A percentile compares a stretch with the other conserved stretches of the same genome.
These are phyloP conservation scores for Morpho deidamia DNA, from an alignment of 2,888 invertebrate species.

Conservation along the genomic window DNA sequence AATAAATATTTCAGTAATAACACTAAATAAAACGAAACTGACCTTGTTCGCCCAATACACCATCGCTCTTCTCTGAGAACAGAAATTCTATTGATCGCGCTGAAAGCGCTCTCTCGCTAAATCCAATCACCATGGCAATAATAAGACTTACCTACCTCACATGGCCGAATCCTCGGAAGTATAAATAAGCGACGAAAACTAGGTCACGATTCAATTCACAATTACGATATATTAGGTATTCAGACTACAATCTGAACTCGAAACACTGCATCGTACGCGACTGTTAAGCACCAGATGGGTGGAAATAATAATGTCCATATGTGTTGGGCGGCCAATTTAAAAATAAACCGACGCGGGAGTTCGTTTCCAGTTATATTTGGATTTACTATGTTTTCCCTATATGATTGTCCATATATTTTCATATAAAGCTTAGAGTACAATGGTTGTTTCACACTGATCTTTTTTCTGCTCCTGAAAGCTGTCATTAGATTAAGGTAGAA, in stretches of 20 bases:
- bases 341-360: slow-evolving; percentile 71
- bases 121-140: slow-evolving; percentile 52
- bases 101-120: slow-evolving; percentile 34
- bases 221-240: slow-evolving; percentile 29
- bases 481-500: too few species aligned
- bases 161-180: slow-evolving; percentile 39
- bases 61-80: slow-evolving; percentile 31
- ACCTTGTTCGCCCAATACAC: slow-evolving; percentile 43
- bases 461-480: too few species aligned
- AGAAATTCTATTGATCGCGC: slow-evolving; percentile 34
- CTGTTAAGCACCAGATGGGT: slow-evolving; percentile 53
- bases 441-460: neutral
- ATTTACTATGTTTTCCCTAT: slow-evolving; percentile 10
- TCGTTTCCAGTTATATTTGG: slow-evolving; percentile 52
- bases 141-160: slow-evolving; percentile 43
- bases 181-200: slow-evolving; percentile 38
- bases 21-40: slow-evolving; percentile 27
- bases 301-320: slow-evolving; percentile 64
- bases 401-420: slow-evolving; percentile 5
- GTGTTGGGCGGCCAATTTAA: slow-evolving; percentile 44
- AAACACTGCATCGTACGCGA: slow-evolving; percentile 22
- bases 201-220: slow-evolving; percentile 48
- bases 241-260: slow-evolving; percentile 11
- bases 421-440: slow-evolving; percentile 2
- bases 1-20: too few species aligned